These are phyloP conservation scores for Andrena dorsata DNA, from an alignment of 2,888 invertebrate species.

Conservation along the genomic window DNA sequence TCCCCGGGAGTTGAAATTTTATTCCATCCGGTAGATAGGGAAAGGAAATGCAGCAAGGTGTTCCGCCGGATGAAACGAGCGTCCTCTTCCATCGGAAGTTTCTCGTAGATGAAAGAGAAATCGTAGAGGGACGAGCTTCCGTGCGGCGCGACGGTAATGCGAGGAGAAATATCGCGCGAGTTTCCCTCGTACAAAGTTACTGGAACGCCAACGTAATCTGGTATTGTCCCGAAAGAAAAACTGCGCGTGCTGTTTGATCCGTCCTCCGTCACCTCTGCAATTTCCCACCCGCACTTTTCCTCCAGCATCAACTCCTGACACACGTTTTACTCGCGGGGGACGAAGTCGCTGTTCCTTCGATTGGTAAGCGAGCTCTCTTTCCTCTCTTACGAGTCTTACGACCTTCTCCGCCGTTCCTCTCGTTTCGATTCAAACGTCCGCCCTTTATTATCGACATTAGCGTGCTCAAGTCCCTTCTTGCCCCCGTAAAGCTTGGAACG, in stretches of 20 bases:
- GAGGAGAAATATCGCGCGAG: slow-evolving; percentile 13
- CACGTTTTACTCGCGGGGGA: too few relatives aligned
- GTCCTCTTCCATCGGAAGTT: slow-evolving; percentile 8
- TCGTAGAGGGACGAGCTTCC: neutral
- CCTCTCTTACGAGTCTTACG: too few relatives aligned
- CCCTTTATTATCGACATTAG: too few relatives aligned
- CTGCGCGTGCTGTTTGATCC: neutral
- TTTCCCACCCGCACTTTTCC: neutral
- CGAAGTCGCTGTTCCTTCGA: too few relatives aligned
- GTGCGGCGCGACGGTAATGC: slow-evolving; percentile 4
- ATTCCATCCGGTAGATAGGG: neutral
- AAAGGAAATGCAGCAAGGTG: slow-evolving; percentile 9
- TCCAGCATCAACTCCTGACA: too few relatives aligned
- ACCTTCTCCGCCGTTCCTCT: too few relatives aligned
- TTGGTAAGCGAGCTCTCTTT: too few relatives aligned
- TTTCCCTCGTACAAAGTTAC: slow-evolving; percentile 1
- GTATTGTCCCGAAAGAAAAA: slow-evolving; percentile 23
- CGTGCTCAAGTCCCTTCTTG: too few relatives aligned
- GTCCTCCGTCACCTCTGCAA: neutral
- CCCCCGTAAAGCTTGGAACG: too few relatives aligned
- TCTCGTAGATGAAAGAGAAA: slow-evolving; percentile 24
- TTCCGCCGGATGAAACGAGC: slow-evolving; percentile 12
- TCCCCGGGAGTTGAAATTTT: slow-evolving; percentile 2
- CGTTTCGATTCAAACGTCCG: too few relatives aligned
- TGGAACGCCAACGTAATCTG: slow-evolving; percentile 6